Base-by-base conservation (phyloP, 2,113 vertebrate genomes). In the Hemiscyllium ocellatum region DNA sequence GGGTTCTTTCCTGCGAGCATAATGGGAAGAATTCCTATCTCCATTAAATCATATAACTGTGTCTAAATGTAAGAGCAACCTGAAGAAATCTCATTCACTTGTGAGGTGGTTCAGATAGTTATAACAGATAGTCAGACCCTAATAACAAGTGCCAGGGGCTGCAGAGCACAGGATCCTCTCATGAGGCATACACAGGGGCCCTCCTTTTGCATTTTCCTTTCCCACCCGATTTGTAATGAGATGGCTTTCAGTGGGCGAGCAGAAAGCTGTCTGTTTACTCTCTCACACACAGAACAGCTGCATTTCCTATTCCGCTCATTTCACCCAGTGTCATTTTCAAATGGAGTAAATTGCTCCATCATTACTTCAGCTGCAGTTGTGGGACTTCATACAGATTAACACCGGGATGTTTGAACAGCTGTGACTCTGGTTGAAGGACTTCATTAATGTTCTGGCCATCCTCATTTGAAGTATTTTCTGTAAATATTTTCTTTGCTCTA, bases 401-500 rank as follows among this genome's bases (percentile, higher is more conserved):
- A 68, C 91, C 66, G n/a, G 42, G 24, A 33, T 76, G 47, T 76
- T 95, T 76, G 24, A 24, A 29, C 42, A 95, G 94, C 24, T 76
- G 69, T 52, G 94, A 95, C 72, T 3, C 15, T 1, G 3, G 29
- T 50, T 52, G 42, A 95, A 72, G 68, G 69, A 95, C 42, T 76
- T 95, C 42, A 95, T 95, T 95, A 72, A 72, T 95, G 26, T 24
- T 26, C 12, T 50, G 68, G 26, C 13, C 69, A 42, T 70, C 19
- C 24, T 94, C 70, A 69, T 47, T 69, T 68, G 61, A 50, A 13
- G 20, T 52, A 52, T 52, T 95, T 95, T 70, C 33, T 66, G 26
- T n/a, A 66, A 93, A 68, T n/a, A 66, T 66, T 66, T 93, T 37
- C 85, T 87, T 87, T 87, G 42, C 89, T 93, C 33, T 66, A n/a